Evolutionary conservation across 1,140 invertebrate genomes (phyloP), one percentile per base, ranked within the genome.

Genomic region (Drosophila grimshawi): DNA sequence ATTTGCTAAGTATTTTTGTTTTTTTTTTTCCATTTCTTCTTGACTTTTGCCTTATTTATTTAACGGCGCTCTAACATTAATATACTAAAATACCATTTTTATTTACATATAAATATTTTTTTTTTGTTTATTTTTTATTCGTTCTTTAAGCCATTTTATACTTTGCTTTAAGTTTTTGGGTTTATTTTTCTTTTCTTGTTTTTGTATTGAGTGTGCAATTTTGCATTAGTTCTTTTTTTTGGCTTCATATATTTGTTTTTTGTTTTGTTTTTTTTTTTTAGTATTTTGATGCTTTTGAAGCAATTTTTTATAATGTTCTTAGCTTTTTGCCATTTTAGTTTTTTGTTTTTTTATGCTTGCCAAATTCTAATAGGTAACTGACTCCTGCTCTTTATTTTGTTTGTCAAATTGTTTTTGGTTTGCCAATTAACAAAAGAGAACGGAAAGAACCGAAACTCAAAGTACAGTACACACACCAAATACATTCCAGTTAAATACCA

Each of bases 291-390:
- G 83, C 83, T 82, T 90, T 89, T 81, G 85, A 91, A 81, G 82
- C 79, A 85, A 78, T 86, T 81, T 81, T 81, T 11, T 57, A 37
- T 43, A 5, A 33, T 64, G 29, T 66, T 77, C 59, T 53, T 60
- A 32, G 43, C 62, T 75, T 77, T 68, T 46, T 29, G 19, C 19
- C 45, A 41, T 63, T 74, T 37, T 51, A 70, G 43, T 73, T 70
- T 55, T 39, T 76, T 67, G 55, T 60, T 61, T 59, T 67, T 65
- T 85, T 63, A 68, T 66, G 78, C 72, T 86, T 88, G 80, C 80
- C 81, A 86, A 89, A 81, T 90, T 83, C 86, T 92, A 92, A 92
- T 92, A 92, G 90, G 90, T 92, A 92, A 92, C 90, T 92, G 90
- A 92, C 90, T 92, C 90, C 90, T 92, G 90, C 90, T 92, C 90